Evolutionary conservation across 2,888 invertebrate genomes (phyloP).

Genomic region (Epicampocera succincta): DNA sequence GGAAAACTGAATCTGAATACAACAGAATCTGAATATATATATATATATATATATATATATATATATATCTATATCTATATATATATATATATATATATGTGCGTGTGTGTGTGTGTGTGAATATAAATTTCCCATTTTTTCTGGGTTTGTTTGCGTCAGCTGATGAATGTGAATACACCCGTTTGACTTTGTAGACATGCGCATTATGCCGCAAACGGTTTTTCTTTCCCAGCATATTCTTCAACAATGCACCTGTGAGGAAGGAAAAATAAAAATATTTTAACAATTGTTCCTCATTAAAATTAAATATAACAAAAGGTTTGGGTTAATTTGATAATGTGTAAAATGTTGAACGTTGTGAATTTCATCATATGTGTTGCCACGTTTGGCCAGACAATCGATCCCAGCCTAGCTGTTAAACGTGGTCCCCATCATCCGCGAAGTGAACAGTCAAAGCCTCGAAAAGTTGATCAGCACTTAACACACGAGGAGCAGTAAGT

Average conservation of each 20-base stretch:
- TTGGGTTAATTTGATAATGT: slow-evolving; percentile 70
- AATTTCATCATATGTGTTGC: slow-evolving; percentile 78
- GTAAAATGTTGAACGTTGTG: slow-evolving; percentile 76
- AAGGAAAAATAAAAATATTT: slow-evolving; percentile 9
- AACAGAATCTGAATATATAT: no score
- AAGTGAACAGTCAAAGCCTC: slow-evolving; percentile 84
- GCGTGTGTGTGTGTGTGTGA: no score
- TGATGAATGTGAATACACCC: background rate
- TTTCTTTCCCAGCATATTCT: background rate
- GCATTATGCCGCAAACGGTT: background rate
- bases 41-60: no score
- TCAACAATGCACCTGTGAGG: background rate
- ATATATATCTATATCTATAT: no score
- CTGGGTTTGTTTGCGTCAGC: no score
- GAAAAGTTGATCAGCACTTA: slow-evolving; percentile 85
- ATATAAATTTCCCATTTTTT: no score
- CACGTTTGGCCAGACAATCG: slow-evolving; percentile 76
- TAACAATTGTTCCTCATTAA: background rate
- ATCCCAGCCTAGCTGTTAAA: slow-evolving; percentile 75
- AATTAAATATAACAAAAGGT: background rate
- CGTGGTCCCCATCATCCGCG: slow-evolving; percentile 87
- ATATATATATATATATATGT: no score
- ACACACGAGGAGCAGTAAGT: slow-evolving; percentile 89
- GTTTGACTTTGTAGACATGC: slow-evolving; percentile 20
- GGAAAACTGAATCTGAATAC: no score